Evolutionary conservation across 2,797 vertebrate genomes (phyloP).

Genomic region (Rhinoraja longicauda): DNA sequence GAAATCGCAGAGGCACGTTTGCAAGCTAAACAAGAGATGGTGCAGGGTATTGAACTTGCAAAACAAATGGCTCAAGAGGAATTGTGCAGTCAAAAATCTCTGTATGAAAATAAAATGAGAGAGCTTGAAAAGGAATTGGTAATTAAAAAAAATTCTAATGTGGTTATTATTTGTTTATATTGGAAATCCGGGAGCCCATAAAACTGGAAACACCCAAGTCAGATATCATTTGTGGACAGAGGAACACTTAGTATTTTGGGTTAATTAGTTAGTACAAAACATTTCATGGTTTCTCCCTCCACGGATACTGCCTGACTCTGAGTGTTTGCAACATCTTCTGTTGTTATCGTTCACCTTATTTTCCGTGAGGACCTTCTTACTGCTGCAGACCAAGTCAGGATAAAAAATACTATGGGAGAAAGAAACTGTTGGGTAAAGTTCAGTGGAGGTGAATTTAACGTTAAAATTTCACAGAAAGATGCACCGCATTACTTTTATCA

Average conservation of each 20-base stretch:
- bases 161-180: conserved; percentile 1
- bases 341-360: not conserved
- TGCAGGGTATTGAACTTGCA: conserved; percentile 85
- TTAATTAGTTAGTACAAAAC: too few species aligned
- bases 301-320: too few species aligned
- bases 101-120: conserved; percentile 75
- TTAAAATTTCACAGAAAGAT: not conserved
- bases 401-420: too few species aligned
- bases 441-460: not conserved
- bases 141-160: conserved; percentile 41
- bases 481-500: not conserved
- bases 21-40: conserved; percentile 89
- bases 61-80: conserved; percentile 87
- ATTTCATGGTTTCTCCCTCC: too few species aligned
- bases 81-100: conserved; percentile 70
- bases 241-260: too few species aligned
- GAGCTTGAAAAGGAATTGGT: conserved; percentile 79
- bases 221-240: too few species aligned
- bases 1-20: conserved; percentile 87
- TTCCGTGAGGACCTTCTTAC: not conserved
- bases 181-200: not conserved
- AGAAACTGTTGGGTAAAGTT: too few species aligned
- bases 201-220: not conserved
- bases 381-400: not conserved
- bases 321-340: too few species aligned